These are phyloP conservation scores for Pteronotus mesoamericanus DNA, from an alignment of 2,797 vertebrate genomes.

Conservation along the genomic window DNA sequence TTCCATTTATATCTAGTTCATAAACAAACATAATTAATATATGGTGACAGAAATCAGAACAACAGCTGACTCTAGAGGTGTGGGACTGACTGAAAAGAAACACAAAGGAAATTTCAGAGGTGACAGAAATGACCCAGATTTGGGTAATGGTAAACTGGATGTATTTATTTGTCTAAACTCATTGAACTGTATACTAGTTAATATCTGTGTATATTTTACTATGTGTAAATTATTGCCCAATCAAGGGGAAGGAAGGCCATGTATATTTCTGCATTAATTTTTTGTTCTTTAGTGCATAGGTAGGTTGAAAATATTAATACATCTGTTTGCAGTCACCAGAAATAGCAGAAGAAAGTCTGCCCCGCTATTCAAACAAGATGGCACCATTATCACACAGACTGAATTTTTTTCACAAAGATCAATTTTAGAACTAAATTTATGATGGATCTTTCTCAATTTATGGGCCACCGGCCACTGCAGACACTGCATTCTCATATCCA, in stretches of 20 bases:
- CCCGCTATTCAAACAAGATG: not conserved
- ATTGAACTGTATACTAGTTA: not conserved
- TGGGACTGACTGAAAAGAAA: not conserved
- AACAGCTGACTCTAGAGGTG: not conserved
- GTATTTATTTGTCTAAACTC: not conserved
- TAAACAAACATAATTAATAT: conserved; percentile 35
- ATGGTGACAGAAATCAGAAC: not conserved
- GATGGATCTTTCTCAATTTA: not conserved
- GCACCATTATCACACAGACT: not conserved
- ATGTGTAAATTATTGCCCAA: not conserved
- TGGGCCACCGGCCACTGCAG: not conserved
- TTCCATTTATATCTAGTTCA: conserved; percentile 22
- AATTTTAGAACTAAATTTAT: conserved; percentile 11
- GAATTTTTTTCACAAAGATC: conserved; percentile 14
- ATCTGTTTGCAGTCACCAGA: not conserved
- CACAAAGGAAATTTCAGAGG: not conserved
- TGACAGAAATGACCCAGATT: conserved; percentile 2
- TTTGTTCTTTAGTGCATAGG: not conserved
- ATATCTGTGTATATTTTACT: not conserved
- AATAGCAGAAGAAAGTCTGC: not conserved
- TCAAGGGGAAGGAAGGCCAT: not conserved
- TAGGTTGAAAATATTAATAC: not conserved
- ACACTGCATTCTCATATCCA: not conserved
- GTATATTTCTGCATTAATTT: not conserved
- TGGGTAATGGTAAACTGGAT: not conserved